Evolutionary conservation across 2,888 invertebrate genomes (phyloP).

Genomic region (Plusia festucae): DNA sequence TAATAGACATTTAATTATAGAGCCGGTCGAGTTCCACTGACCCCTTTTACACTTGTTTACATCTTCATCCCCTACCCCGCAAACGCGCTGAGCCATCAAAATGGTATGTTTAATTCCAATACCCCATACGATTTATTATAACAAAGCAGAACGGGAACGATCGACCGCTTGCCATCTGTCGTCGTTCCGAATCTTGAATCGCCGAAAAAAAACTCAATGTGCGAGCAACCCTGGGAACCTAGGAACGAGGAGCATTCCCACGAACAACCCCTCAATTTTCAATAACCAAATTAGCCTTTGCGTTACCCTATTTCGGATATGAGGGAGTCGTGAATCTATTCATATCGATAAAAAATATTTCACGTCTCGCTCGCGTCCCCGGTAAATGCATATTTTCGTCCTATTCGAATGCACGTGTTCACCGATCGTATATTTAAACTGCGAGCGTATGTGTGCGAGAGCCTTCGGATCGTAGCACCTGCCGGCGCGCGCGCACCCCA

Average conservation of each 20-base stretch:
- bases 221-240: slow-evolving; percentile 91
- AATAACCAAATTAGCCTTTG: slow-evolving; percentile 90
- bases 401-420: slow-evolving; percentile 90
- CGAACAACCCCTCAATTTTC: slow-evolving; percentile 90
- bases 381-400: slow-evolving; percentile 77
- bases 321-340: slow-evolving; percentile 89
- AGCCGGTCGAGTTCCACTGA: slow-evolving; percentile 83
- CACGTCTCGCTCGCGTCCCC: slow-evolving; percentile 72
- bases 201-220: slow-evolving; percentile 87
- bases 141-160: slow-evolving; percentile 85
- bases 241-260: slow-evolving; percentile 91
- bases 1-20: slow-evolving; percentile 89
- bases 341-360: slow-evolving; percentile 85
- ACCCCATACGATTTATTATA: slow-evolving; percentile 87
- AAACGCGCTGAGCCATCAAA: slow-evolving; percentile 86
- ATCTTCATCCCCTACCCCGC: slow-evolving; percentile 84
- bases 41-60: slow-evolving; percentile 90
- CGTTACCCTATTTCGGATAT: slow-evolving; percentile 90
- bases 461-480: slow-evolving; percentile 83
- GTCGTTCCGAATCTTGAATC: slow-evolving; percentile 86
- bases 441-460: slow-evolving; percentile 80
- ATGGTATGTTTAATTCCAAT: slow-evolving; percentile 88
- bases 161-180: slow-evolving; percentile 89
- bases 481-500: slow-evolving; percentile 85
- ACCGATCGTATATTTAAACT: slow-evolving; percentile 83